phyloP scores from a whole-genome alignment of 2,888 invertebrate species.

The Himalopsyche tibetana region DNA sequence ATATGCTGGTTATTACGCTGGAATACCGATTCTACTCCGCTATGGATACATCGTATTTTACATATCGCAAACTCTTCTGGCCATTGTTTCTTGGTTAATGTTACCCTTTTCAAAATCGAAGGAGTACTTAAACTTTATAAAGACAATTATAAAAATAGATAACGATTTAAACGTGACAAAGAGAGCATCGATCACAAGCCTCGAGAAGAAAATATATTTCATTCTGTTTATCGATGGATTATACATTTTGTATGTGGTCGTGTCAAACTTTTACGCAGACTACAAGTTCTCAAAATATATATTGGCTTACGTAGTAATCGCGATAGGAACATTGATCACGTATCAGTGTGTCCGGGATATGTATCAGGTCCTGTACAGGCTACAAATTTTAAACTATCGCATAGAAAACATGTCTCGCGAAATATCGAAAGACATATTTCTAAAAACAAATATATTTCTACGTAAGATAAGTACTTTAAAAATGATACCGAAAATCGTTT shows the following conservation, averaged over 20 bases:
- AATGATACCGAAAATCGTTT: slow-evolving; percentile 1
- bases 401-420: slow-evolving; percentile 6
- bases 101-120: slow-evolving; percentile 29
- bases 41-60: neutral
- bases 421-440: neutral
- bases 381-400: slow-evolving; percentile 28
- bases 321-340: slow-evolving; percentile 1
- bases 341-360: slow-evolving; percentile 15
- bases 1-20: neutral
- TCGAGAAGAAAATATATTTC: neutral
- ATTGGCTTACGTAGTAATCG: neutral
- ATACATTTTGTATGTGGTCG: neutral
- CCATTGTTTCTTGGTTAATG: neutral
- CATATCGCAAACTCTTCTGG: neutral
- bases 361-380: slow-evolving; percentile 12
- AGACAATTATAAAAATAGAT: neutral
- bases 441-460: slow-evolving; percentile 1
- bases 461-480: neutral
- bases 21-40: neutral
- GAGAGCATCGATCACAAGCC: slow-evolving; percentile 1
- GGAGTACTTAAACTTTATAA: neutral
- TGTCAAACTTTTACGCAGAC: neutral
- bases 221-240: neutral
- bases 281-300: neutral
- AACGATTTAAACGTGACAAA: neutral